These are phyloP conservation scores for Acronicta leporina DNA, from an alignment of 2,888 invertebrate species.

Conservation along the genomic window DNA sequence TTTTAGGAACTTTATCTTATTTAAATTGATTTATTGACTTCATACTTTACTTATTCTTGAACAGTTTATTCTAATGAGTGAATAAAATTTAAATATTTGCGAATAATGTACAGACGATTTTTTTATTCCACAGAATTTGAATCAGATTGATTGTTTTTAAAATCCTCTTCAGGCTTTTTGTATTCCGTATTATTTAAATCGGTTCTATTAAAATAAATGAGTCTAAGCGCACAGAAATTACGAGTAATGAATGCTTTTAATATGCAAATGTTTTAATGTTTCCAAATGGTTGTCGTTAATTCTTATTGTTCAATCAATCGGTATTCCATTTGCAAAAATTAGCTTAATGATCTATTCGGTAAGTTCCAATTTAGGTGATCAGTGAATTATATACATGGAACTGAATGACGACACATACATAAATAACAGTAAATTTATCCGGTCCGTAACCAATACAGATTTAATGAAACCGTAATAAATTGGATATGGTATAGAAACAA, in stretches of 20 bases:
- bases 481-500: neutral
- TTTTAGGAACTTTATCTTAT: neutral
- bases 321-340: slow-evolving; percentile 9
- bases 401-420: neutral
- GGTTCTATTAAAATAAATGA: slow-evolving; percentile 23
- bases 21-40: slow-evolving; percentile 1
- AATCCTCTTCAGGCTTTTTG: too few species aligned
- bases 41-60: neutral
- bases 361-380: neutral
- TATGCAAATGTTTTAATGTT: slow-evolving; percentile 43
- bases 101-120: neutral
- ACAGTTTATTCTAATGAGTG: neutral
- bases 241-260: slow-evolving; percentile 46
- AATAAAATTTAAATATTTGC: neutral
- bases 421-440: neutral
- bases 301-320: slow-evolving; percentile 22
- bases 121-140: too few species aligned
- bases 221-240: slow-evolving; percentile 47
- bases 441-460: slow-evolving; percentile 2
- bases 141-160: neutral
- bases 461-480: slow-evolving; percentile 20
- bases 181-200: neutral
- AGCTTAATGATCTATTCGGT: slow-evolving; percentile 3
- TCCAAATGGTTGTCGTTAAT: slow-evolving; percentile 36
- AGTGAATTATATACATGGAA: neutral